Conservation (phyloP, 2,113 vertebrate species). For the Nycticryphes semicollaris region DNA sequence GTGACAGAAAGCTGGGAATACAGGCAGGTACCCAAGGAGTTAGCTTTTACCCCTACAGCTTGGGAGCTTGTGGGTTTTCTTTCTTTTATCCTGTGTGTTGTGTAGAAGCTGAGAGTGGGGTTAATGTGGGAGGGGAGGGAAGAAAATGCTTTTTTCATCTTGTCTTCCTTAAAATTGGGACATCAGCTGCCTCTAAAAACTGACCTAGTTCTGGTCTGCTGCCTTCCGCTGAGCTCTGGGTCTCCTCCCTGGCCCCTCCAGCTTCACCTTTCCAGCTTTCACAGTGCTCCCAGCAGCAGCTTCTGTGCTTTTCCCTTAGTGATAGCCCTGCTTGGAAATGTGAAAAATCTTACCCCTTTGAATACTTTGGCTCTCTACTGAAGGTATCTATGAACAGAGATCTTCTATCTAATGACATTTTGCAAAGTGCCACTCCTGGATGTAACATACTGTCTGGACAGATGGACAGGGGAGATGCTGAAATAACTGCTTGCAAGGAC, state of each 20-base stretch:
- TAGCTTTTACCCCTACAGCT: background rate
- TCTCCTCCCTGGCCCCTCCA: background rate
- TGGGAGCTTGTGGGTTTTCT: background rate
- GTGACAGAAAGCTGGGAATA: background rate
- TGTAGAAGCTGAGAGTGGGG: background rate
- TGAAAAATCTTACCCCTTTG: background rate
- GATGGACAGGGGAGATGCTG: background rate
- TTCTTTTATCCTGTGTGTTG: background rate
- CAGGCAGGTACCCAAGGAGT: fast-evolving
- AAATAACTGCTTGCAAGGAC: background rate
- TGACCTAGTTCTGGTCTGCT: background rate
- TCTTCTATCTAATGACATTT: background rate
- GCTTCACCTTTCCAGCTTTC: background rate
- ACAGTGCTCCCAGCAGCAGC: background rate
- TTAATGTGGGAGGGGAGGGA: background rate
- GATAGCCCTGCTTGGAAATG: background rate
- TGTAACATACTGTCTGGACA: background rate
- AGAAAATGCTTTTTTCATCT: background rate
- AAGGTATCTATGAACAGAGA: background rate
- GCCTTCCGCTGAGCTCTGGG: background rate
- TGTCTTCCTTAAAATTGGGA: background rate
- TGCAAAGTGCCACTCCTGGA: background rate
- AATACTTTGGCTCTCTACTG: background rate
- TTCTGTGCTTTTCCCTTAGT: background rate
- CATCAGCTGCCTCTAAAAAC: background rate